These are phyloP conservation scores for Clusia tigrina DNA, from an alignment of 2,888 invertebrate genomes.

Conservation along the genomic window DNA sequence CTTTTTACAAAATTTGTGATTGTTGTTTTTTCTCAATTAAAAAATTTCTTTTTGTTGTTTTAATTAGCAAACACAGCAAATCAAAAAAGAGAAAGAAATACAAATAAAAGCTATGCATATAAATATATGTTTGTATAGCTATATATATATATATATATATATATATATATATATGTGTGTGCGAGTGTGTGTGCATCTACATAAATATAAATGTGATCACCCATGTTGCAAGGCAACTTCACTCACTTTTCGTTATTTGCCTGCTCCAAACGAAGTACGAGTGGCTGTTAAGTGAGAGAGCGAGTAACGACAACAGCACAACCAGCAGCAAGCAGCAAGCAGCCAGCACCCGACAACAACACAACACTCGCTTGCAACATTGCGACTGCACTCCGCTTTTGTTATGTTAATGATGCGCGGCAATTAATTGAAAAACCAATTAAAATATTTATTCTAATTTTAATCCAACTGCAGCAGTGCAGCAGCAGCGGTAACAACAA, in stretches of 20 bases:
- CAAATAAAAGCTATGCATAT: no score
- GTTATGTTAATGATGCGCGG: conserved; percentile 17
- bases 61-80: neutral
- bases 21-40: neutral
- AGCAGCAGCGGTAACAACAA: conserved; percentile 11
- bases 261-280: no score
- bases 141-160: no score
- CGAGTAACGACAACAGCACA: neutral
- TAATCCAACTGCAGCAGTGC: conserved; percentile 4
- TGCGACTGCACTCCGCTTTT: neutral
- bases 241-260: no score
- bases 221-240: neutral
- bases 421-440: conserved; percentile 19
- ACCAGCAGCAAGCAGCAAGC: neutral
- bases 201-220: no score
- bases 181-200: no score
- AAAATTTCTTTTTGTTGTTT: neutral
- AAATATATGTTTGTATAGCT: no score
- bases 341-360: neutral
- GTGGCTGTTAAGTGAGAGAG: neutral
- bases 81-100: no score
- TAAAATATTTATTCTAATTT: conserved; percentile 22
- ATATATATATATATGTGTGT: no score
- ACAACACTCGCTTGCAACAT: neutral
- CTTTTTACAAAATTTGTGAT: neutral